These are phyloP conservation scores for Oscheius sp. DNA, from an alignment of 2,888 invertebrate genomes.

Conservation along the genomic window DNA sequence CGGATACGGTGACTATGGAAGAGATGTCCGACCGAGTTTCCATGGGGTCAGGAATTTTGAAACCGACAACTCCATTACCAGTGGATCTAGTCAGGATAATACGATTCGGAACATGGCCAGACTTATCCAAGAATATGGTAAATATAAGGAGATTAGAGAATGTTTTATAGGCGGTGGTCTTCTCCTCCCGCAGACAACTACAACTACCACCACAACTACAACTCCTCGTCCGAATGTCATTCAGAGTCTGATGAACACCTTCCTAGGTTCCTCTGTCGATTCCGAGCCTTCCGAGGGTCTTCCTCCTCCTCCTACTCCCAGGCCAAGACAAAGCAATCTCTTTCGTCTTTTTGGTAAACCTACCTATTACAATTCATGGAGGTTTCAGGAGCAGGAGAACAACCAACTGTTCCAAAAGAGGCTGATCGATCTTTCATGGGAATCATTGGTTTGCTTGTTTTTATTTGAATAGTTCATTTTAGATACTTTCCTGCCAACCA, in stretches of 20 bases:
- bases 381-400: not conserved
- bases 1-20: slow-evolving; percentile 14
- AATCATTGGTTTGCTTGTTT: slow-evolving; percentile 10
- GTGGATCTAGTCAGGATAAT: slow-evolving; percentile 40
- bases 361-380: not conserved
- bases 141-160: too few relatives aligned
- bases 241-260: slow-evolving; percentile 43
- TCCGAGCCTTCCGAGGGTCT: slow-evolving; percentile 34
- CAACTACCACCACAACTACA: slow-evolving; percentile 47
- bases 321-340: slow-evolving; percentile 36
- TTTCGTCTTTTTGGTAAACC: slow-evolving; percentile 19
- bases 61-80: slow-evolving; percentile 48
- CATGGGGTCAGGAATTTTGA: slow-evolving; percentile 43
- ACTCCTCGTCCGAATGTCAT: slow-evolving; percentile 45
- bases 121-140: slow-evolving; percentile 46
- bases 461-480: not conserved
- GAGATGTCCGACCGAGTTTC: slow-evolving; percentile 30
- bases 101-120: slow-evolving; percentile 44
- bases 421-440: slow-evolving; percentile 19
- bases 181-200: slow-evolving; percentile 2
- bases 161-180: slow-evolving; percentile 26
- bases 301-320: slow-evolving; percentile 51
- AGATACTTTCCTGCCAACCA: slow-evolving; percentile 25
- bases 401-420: slow-evolving; percentile 6
- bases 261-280: slow-evolving; percentile 44